These are phyloP conservation scores for Sitta europaea DNA, from an alignment of 2,113 vertebrate species.

Conservation along the genomic window DNA sequence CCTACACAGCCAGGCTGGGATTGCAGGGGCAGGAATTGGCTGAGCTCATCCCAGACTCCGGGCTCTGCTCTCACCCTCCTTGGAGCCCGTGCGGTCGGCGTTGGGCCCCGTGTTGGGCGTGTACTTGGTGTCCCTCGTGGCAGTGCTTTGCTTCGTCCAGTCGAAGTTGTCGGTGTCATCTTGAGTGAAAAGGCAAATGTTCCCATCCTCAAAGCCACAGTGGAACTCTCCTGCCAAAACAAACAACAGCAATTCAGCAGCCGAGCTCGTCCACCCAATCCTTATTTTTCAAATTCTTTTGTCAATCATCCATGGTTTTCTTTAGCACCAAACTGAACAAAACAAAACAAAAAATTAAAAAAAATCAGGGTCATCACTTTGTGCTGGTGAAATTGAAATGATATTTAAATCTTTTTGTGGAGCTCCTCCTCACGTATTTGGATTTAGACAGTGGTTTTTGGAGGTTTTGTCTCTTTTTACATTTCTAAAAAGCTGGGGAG, in stretches of 20 bases:
- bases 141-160: conserved; percentile 96
- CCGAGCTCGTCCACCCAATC: too few relatives aligned
- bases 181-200: conserved; percentile 96
- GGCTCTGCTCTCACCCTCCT: conserved; percentile 78
- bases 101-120: conserved; percentile 96
- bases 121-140: conserved; percentile 94
- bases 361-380: fast-evolving
- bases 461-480: background rate
- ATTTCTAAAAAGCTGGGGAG: background rate
- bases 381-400: background rate
- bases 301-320: background rate
- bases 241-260: background rate
- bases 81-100: conserved; percentile 88
- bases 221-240: conserved; percentile 89
- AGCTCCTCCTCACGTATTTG: background rate
- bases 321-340: background rate
- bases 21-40: fast-evolving
- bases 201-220: conserved; percentile 95
- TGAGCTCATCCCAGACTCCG: fast-evolving
- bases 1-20: fast-evolving
- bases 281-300: background rate
- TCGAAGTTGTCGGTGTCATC: conserved; percentile 96
- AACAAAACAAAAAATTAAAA: background rate
- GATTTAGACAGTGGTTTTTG: background rate
- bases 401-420: background rate